Evolutionary conservation across 2,797 vertebrate genomes (phyloP).

Genomic region (Thalassophryne amazonica): DNA sequence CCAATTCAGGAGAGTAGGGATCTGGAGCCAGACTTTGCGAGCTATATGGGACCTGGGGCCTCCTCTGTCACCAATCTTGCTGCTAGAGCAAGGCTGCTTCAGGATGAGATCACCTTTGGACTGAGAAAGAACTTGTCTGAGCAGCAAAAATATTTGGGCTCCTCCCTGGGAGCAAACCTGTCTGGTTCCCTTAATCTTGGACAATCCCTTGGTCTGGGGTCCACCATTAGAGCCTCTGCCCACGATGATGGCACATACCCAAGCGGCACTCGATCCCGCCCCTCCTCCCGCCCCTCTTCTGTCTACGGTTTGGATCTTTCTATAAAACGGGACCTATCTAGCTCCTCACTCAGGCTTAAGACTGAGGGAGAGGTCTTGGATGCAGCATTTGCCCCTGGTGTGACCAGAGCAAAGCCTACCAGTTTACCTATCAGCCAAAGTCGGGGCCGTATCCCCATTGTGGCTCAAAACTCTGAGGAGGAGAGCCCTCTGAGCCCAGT

Average conservation of each 20-base stretch:
- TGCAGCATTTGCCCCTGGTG: conserved; percentile 87
- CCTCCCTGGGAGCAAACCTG: conserved; percentile 83
- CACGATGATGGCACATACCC: conserved; percentile 94
- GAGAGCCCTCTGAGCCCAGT: conserved; percentile 98
- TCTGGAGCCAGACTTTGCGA: conserved; percentile 91
- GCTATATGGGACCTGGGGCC: conserved; percentile 87
- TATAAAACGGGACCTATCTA: conserved; percentile 94
- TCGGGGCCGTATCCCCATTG: conserved; percentile 94
- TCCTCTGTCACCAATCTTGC: conserved; percentile 90
- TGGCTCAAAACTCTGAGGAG: conserved; percentile 98
- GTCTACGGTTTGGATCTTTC: conserved; percentile 97
- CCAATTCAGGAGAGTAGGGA: conserved; percentile 97
- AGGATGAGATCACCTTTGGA: conserved; percentile 97
- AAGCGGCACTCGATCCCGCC: conserved; percentile 90
- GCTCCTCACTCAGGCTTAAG: conserved; percentile 94
- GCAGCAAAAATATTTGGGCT: conserved; percentile 94
- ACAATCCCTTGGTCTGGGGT: conserved; percentile 82
- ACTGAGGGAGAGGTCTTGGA: conserved; percentile 91
- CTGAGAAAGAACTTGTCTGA: conserved; percentile 96
- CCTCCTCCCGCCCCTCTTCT: conserved; percentile 95
- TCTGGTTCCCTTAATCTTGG: conserved; percentile 86
- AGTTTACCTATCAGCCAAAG: conserved; percentile 99
- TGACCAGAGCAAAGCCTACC: conserved; percentile 92
- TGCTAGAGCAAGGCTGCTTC: conserved; percentile 91
- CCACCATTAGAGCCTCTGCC: conserved; percentile 81